Conservation (phyloP, 1,140 invertebrate species). For the Diuraphis noxia region DNA sequence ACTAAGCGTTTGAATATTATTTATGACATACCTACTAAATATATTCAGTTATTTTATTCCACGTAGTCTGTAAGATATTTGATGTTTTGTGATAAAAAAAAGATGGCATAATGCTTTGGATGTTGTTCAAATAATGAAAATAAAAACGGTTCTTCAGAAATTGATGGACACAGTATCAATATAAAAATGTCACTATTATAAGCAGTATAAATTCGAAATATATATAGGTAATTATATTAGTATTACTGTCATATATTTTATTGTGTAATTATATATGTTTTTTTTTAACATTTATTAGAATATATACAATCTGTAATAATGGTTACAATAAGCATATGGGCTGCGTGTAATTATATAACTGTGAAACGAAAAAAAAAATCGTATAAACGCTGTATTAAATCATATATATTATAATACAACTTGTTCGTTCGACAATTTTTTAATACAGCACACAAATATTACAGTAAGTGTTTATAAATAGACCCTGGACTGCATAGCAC, state of each 20-base stretch:
- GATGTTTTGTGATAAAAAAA: neutral
- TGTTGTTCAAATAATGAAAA: neutral
- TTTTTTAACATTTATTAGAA: no score
- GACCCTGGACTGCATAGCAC: neutral
- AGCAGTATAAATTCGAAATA: neutral
- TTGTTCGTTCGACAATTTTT: neutral
- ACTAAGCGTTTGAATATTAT: neutral
- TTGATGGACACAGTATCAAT: neutral
- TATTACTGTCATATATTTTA: no score
- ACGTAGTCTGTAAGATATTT: neutral
- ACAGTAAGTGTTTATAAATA: neutral
- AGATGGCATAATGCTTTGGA: neutral
- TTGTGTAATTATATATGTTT: no score
- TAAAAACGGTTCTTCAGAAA: neutral
- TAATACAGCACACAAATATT: neutral
- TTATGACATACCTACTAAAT: neutral
- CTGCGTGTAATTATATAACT: no score
- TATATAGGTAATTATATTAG: neutral
- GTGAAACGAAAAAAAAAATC: neutral
- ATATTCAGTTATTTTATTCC: neutral
- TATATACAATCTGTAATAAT: no score
- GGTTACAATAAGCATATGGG: no score
- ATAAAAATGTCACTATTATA: neutral
- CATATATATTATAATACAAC: neutral
- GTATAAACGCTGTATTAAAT: neutral